Percentiles rank a stretch among this genome's conserved stretches.
Conservation (phyloP, 1,140 invertebrate genomes). For the Aethina tumida region DNA sequence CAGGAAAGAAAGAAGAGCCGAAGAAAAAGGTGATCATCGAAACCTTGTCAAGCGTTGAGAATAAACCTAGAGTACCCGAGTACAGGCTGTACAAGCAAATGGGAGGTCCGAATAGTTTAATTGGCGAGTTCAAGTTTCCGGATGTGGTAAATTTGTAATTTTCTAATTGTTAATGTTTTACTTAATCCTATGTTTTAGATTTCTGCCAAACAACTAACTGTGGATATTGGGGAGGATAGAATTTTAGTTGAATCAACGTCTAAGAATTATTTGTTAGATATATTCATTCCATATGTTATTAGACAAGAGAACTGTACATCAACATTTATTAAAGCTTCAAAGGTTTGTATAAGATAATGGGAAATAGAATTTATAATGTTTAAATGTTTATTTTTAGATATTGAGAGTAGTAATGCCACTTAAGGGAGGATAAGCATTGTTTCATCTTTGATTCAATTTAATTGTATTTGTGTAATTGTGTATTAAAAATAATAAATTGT, state of each 20-base stretch:
- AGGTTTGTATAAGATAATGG: too few species aligned
- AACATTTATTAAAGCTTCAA: constrained; percentile 49
- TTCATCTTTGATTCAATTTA: too few species aligned
- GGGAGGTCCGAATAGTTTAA: constrained; percentile 27
- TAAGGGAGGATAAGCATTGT: too few species aligned
- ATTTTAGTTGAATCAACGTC: constrained; percentile 52
- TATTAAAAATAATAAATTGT: too few species aligned
- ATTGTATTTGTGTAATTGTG: too few species aligned
- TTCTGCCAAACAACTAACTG: constrained; percentile 45
- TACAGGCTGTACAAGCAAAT: constrained; percentile 36
- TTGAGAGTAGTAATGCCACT: too few species aligned
- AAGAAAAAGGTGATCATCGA: constrained; percentile 24
- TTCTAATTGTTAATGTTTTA: too few species aligned
- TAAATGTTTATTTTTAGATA: too few species aligned
- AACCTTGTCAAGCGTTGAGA: constrained; percentile 18
- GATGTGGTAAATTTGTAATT: constrained; percentile 29
- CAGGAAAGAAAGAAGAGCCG: constrained; percentile 32
- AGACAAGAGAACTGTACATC: constrained; percentile 47
- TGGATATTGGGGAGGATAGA: constrained; percentile 62
- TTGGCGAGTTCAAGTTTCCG: constrained; percentile 42
- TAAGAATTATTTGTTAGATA: constrained; percentile 50
- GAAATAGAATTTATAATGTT: too few species aligned
- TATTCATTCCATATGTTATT: constrained; percentile 54
- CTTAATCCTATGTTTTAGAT: constrained; percentile 38
- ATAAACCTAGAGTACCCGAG: constrained; percentile 26